Percentiles rank a stretch among this genome's conserved stretches.
Evolutionary conservation across 2,113 vertebrate genomes (phyloP).

Genomic region (Petrocephalus microphthalmus): DNA sequence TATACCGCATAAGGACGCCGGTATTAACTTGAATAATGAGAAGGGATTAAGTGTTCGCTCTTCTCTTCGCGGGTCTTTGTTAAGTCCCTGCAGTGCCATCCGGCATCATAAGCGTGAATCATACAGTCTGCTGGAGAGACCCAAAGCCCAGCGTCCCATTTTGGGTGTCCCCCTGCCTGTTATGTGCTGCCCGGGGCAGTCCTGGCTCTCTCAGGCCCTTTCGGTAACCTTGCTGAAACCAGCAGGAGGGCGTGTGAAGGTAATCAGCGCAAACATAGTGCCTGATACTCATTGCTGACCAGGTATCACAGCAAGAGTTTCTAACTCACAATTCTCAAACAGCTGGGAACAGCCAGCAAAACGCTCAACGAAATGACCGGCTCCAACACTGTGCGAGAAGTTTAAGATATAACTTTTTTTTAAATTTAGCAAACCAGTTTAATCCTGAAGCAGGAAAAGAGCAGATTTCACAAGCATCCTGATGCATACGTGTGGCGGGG

Average conservation of each 20-base stretch:
- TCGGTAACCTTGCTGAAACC: background rate
- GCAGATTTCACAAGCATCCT: background rate
- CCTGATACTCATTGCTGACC: background rate
- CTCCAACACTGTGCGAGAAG: background rate
- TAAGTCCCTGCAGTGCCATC: background rate
- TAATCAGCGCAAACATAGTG: background rate
- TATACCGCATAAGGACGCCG: background rate
- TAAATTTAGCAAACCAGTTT: background rate
- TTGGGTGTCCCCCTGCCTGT: background rate
- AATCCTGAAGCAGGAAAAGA: background rate
- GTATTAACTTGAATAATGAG: background rate
- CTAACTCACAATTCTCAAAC: background rate
- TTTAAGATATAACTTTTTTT: background rate
- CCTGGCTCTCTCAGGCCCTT: background rate
- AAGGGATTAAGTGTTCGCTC: constrained; percentile 2
- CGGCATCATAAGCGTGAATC: background rate
- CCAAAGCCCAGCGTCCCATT: background rate
- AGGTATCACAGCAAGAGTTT: background rate
- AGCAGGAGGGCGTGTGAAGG: background rate
- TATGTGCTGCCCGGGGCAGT: background rate
- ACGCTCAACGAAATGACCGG: background rate
- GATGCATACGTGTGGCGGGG: background rate
- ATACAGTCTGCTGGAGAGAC: background rate
- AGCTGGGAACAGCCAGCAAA: background rate
- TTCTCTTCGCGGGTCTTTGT: background rate